Evolutionary conservation across 1,140 invertebrate species (phyloP), one percentile per base, ranked within the genome.

Genomic region (Macrocentrus cingulum): DNA sequence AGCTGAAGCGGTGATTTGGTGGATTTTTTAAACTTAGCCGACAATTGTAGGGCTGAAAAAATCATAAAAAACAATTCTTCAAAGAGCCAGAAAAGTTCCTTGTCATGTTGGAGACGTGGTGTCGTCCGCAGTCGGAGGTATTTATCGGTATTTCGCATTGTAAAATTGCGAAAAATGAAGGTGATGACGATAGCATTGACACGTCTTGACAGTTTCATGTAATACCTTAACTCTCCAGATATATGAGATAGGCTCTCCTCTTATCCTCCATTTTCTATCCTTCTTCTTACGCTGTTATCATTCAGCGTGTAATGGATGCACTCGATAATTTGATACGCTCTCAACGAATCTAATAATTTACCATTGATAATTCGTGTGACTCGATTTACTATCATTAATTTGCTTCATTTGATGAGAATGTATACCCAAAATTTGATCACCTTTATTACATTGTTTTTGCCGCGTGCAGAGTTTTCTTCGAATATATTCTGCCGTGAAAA

Each of bases 241-340:
- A 41, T 44, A 15, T 44, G 16, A 8, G 18, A 44, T 18, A 44
- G 20, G 42, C 16, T 16, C 11, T 18, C 20, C 19, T 44, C 6
- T 11, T 11, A 13, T 44, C 16, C 18, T 6, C 13, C 5, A 2
- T 18, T 44, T 44, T 18, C 20, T 5, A 7, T 18, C 25, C 9
- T 29, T 9, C 9, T 29, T 9, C 1, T 19, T 7, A 7, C 19
- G 6, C 2, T 44, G 16, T 19, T 44, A 19, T 44, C 19, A 15
- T 44, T 18, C 19, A 19, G 16, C 5, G 42, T 16, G 25, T 29
- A 29, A 9, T n/a, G n/a, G n/a, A n/a, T 19, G 16, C 16, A 22
- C 42, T 44, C 42, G 42, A 44, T 19, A 44, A 44, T 9, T 19
- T 19, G 19, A 44, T 9, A 44, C 20, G 42, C 42, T 44, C 42